Evolutionary conservation across 2,888 invertebrate genomes (phyloP).

Genomic region (Lithophane ornitopus): DNA sequence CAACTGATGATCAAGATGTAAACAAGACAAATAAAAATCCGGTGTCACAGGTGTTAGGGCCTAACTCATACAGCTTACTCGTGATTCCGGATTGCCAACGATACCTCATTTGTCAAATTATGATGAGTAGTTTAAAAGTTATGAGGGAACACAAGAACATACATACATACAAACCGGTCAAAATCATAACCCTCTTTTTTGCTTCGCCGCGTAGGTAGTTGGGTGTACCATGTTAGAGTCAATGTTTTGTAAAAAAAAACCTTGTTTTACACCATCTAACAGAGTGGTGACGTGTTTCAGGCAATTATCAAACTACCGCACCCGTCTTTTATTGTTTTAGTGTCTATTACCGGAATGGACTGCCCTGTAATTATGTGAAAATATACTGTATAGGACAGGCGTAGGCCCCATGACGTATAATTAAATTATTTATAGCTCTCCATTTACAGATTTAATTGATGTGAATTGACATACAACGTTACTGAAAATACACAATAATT

Average conservation of each 20-base stretch:
- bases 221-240: no score
- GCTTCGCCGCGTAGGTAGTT: no score
- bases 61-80: no score
- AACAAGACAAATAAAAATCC: no score
- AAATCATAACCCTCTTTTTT: no score
- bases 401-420: slow-evolving; percentile 1
- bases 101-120: no score
- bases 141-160: no score
- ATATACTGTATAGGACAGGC: background rate
- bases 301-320: slow-evolving; percentile 24
- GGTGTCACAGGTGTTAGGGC: no score
- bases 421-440: slow-evolving; percentile 1
- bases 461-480: background rate
- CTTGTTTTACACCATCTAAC: background rate
- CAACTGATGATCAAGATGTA: no score
- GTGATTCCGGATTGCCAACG: no score
- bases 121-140: no score
- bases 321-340: slow-evolving; percentile 30
- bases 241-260: background rate
- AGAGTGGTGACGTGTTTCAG: slow-evolving; percentile 13
- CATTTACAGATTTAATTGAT: background rate
- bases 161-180: no score
- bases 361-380: slow-evolving; percentile 19
- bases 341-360: slow-evolving; percentile 19
- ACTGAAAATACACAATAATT: background rate